Base-by-base conservation (phyloP, 2,113 vertebrate species). In the Corvus cornix region DNA sequence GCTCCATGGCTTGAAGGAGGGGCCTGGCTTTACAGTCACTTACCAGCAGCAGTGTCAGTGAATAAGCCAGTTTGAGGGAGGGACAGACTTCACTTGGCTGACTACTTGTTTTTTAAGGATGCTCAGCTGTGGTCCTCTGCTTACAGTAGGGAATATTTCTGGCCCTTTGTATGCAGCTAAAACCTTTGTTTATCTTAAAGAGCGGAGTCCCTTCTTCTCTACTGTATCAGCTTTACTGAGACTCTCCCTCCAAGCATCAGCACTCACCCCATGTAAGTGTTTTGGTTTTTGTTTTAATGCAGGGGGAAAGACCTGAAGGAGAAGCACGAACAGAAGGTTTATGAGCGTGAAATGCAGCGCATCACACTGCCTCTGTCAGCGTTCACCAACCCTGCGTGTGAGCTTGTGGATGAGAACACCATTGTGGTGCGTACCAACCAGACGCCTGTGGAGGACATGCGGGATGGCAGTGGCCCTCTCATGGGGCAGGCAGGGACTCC, bases 331-430 rank as follows among this genome's bases (percentile, higher is more conserved):
- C 99, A 99, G 96, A 98, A 98, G 16, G 98, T 95, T 21, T 98
- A 98, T 2, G 99, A 99, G 96, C 98, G 99, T 2, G 99, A 99
- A 96, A 99, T 99, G 99, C 99, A 99, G 97, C 98, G 99, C 68
- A 99, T 99, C 97, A 99, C 98, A 6, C 96, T 99, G 89, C 99
- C 99, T 1, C 97, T 99, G 67, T 99, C 99, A 0, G 99, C 99
- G 2, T 99, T 99, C 96, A 97, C 96, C 94, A 99, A 99, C 90
- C 98, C 99, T 20, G 97, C 98, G 59, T 99, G 99, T 2, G 99
- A 99, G 97, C 97, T 99, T 4, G 93, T 99, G 30, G 99, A 99
- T 1, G 99, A 99, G 97, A 99, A 98, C 96, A 98, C 98, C 19
- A 89, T 99, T 0, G 98, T 98, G 22, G 98, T 99, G 69, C 97